phyloP scores from a whole-genome alignment of 2,797 vertebrate species.

The Melanotaenia trifasciata region DNA sequence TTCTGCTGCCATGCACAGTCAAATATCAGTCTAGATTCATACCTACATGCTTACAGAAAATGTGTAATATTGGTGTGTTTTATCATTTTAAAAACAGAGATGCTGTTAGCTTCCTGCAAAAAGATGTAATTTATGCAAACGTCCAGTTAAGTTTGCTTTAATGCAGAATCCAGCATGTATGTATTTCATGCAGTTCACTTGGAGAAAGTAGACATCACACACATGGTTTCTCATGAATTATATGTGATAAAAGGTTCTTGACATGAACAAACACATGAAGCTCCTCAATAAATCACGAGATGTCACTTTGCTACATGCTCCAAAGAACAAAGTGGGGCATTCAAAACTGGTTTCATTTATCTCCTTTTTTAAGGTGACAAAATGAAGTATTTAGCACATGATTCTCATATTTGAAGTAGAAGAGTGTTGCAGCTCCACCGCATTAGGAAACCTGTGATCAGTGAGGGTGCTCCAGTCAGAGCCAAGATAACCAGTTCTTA shows the following conservation, averaged over 20 bases:
- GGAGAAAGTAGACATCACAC: slow-evolving; percentile 2
- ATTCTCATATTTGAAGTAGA: slow-evolving; percentile 10
- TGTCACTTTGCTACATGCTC: slow-evolving; percentile 10
- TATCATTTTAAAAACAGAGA: background rate
- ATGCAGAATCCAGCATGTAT: slow-evolving; percentile 14
- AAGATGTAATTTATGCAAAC: background rate
- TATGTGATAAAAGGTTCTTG: slow-evolving; percentile 20
- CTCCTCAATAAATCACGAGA: slow-evolving; percentile 16
- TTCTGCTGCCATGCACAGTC: background rate
- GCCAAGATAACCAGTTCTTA: slow-evolving; percentile 3
- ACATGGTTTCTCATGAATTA: slow-evolving; percentile 20
- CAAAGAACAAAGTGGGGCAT: background rate
- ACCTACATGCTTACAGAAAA: background rate
- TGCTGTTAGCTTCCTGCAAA: slow-evolving; percentile 3
- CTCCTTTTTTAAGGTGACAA: background rate
- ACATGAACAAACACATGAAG: slow-evolving; percentile 16
- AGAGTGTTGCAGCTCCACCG: background rate
- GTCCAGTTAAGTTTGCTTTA: background rate
- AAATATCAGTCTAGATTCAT: slow-evolving; percentile 1
- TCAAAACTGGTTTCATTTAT: background rate
- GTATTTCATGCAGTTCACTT: background rate
- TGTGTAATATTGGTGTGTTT: background rate
- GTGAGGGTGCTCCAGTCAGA: slow-evolving; percentile 14
- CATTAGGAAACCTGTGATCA: slow-evolving; percentile 22
- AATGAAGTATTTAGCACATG: slow-evolving; percentile 11